Base-by-base conservation (phyloP, 2,797 vertebrate genomes). In the Sebastes oblongus region DNA sequence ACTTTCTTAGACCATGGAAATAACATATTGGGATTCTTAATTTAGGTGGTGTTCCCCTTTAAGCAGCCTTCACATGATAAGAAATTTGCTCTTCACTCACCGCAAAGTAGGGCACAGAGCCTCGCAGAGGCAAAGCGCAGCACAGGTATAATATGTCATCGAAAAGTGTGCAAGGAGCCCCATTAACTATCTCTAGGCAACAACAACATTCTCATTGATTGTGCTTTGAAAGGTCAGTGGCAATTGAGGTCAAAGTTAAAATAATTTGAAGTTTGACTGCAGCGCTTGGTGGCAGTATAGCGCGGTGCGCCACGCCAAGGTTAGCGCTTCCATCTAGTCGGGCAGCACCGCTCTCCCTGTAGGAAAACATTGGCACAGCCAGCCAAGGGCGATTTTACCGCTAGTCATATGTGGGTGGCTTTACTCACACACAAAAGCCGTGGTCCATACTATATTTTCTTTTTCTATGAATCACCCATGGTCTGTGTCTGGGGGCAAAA, bases 401-500 rank as follows among this genome's bases (percentile, higher is more conserved):
- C 50, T n/a, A n/a, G 20, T 10, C 20, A n/a, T 52, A 10, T 52
- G 50, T n/a, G 50, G 8, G 2, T n/a, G 20, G 50, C 50, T 52
- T 46, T 34, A 66, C 55, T 66, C 39, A 9, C 50, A 62, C 58
- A 76, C 50, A 66, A 77, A 75, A 75, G 60, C 58, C 1, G 1
- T 22, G 27, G 34, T 74, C 32, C 67, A 69, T 75, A 78, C 55
- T 68, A 13, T 64, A 69, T 82, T 77, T 83, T 65, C 30, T 66
- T 70, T 55, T 75, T 84, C 39, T 24, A 61, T 85, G 77, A 82
- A 82, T 86, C 68, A 79, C 59, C 32, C 77, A 9, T 27, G 46
- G 66, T 68, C 50, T 73, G 67, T 81, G 76, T 93, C 88, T 78
- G 24, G 56, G 73, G 80, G 79, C 54, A 75, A 86, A 74, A 83